Conservation (phyloP, 2,797 vertebrate genomes). For the Scomberomorus guttatus region DNA sequence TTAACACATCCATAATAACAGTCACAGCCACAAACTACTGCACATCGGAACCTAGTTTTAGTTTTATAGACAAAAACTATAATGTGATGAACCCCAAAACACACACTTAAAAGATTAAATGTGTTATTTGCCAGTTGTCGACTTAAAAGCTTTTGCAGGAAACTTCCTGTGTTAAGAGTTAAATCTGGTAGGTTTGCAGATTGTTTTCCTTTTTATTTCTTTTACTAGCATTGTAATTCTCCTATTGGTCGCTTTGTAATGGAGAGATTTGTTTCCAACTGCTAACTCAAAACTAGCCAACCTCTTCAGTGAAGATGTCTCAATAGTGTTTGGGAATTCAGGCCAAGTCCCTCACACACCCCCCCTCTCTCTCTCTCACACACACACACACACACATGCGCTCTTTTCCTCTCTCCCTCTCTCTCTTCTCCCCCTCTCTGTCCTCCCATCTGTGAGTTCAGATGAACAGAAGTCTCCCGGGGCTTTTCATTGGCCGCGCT, state of each 20-base stretch:
- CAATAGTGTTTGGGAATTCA: constrained; percentile 70
- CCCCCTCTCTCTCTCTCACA: constrained; percentile 17
- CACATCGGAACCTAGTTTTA: background rate
- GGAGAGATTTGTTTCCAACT: constrained; percentile 70
- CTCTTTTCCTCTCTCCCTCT: constrained; percentile 20
- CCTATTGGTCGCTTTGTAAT: constrained; percentile 59
- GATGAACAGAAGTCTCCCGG: constrained; percentile 79
- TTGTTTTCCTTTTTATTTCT: constrained; percentile 32
- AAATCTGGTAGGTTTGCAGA: constrained; percentile 17
- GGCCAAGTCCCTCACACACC: constrained; percentile 70
- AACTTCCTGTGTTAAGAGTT: background rate
- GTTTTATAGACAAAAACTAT: background rate
- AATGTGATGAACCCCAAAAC: background rate
- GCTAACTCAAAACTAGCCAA: constrained; percentile 69
- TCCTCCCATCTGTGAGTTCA: constrained; percentile 84
- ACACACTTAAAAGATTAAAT: background rate
- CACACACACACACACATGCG: constrained; percentile 27
- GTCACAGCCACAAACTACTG: background rate
- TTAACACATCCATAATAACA: background rate
- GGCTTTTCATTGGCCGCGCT: constrained; percentile 81
- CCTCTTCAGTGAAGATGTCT: constrained; percentile 80
- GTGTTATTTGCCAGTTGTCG: background rate
- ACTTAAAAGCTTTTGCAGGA: background rate
- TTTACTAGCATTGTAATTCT: constrained; percentile 16
- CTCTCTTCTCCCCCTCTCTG: constrained; percentile 62